Evolutionary conservation across 2,888 invertebrate genomes (phyloP).

Genomic region (Idaea dimidiata): DNA sequence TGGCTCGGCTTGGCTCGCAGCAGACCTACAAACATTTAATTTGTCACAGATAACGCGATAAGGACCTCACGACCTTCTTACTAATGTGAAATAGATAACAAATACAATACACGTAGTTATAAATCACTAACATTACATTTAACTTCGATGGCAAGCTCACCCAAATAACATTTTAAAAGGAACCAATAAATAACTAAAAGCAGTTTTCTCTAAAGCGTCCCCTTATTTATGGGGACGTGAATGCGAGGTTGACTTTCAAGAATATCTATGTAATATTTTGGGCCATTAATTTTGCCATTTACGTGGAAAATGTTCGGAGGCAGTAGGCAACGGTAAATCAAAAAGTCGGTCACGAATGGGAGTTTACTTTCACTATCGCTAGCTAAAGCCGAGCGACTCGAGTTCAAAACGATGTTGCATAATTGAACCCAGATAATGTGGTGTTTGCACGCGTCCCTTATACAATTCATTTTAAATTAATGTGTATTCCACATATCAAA

Average conservation of each 20-base stretch:
- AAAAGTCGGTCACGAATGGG: conserved; percentile 37
- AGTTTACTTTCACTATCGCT: conserved; percentile 46
- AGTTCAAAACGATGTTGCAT: conserved; percentile 29
- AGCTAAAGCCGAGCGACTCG: background rate
- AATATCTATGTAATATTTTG: conserved; percentile 20
- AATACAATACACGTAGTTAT: background rate
- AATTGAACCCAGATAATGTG: conserved; percentile 20
- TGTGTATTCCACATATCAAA: background rate
- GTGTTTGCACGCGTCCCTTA: background rate
- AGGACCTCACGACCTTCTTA: conserved; percentile 32
- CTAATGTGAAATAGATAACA: conserved; percentile 16
- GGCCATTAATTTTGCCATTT: conserved; percentile 32
- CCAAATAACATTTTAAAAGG: conserved; percentile 10
- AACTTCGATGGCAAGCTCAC: background rate
- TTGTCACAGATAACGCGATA: conserved; percentile 42
- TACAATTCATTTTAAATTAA: background rate
- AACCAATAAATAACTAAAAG: conserved; percentile 34
- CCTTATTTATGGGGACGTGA: conserved; percentile 28
- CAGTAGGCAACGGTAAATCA: conserved; percentile 26
- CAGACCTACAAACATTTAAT: conserved; percentile 36
- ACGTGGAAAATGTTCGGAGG: conserved; percentile 28
- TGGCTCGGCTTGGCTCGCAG: conserved; percentile 24
- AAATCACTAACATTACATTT: conserved; percentile 8
- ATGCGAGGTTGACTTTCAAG: conserved; percentile 24
- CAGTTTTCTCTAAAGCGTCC: conserved; percentile 24